A percentile compares a stretch with the other conserved stretches of the same genome.
These are phyloP conservation scores for Hassar affinis DNA, from an alignment of 2,113 vertebrate species.

Conservation along the genomic window DNA sequence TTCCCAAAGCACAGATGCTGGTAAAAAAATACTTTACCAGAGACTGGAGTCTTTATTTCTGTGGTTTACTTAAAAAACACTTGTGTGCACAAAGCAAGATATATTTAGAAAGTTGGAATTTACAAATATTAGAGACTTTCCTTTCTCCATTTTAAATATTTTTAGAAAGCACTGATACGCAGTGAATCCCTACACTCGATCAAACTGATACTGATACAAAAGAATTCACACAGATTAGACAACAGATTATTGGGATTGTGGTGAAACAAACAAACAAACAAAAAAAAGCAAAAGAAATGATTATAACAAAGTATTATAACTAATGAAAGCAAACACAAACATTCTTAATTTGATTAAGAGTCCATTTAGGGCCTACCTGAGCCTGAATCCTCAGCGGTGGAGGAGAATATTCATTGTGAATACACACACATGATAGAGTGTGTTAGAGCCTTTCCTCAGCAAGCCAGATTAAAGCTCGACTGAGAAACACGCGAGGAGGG, in stretches of 20 bases:
- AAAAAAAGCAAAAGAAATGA: neutral
- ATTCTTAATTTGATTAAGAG: neutral
- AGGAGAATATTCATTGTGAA: neutral
- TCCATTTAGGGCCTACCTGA: constrained; percentile 22
- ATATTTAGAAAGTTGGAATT: neutral
- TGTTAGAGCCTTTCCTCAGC: neutral
- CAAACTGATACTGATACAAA: neutral
- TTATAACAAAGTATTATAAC: neutral
- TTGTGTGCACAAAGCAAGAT: neutral
- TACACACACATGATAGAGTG: neutral
- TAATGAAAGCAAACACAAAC: neutral
- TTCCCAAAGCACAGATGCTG: neutral
- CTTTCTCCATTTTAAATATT: neutral
- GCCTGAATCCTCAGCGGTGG: constrained; percentile 10
- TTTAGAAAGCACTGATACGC: neutral
- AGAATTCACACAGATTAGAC: neutral
- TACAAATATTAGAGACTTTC: neutral
- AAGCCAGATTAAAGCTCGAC: constrained; percentile 10
- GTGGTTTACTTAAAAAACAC: neutral
- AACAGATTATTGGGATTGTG: neutral
- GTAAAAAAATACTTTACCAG: neutral
- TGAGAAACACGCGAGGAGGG: neutral
- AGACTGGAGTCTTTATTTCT: neutral
- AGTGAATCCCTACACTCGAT: neutral
- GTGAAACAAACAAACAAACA: neutral